A percentile compares a stretch with the other conserved stretches of the same genome.
Conservation (phyloP, 2,888 invertebrate species). For the Leptinotarsa peninsularis region DNA sequence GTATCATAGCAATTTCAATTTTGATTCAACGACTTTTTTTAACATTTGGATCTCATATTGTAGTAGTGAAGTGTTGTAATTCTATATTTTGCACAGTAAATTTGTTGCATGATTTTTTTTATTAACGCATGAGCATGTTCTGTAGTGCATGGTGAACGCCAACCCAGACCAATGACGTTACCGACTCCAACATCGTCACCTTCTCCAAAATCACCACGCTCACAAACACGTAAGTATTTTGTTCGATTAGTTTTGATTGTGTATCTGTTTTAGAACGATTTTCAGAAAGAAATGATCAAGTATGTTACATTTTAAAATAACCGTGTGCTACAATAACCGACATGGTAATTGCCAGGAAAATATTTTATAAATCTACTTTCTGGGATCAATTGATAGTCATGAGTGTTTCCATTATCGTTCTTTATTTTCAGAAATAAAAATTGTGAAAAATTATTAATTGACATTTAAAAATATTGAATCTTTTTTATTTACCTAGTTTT, state of each 20-base stretch:
- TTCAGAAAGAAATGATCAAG: constrained; percentile 8
- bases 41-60: not conserved
- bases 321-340: too few species aligned
- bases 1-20: too few species aligned
- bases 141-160: constrained; percentile 63
- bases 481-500: too few species aligned
- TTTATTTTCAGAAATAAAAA: too few species aligned
- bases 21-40: too few species aligned
- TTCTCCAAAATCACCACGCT: constrained; percentile 48
- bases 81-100: constrained; percentile 18
- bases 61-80: not conserved
- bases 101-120: constrained; percentile 52
- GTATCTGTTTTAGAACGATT: not conserved
- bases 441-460: too few species aligned
- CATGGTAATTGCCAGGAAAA: too few species aligned
- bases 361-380: too few species aligned
- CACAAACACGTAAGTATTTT: constrained; percentile 57
- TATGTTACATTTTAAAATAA: not conserved
- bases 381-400: too few species aligned
- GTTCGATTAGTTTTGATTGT: constrained; percentile 1
- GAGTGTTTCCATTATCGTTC: too few species aligned
- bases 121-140: constrained; percentile 62
- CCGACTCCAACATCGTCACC: constrained; percentile 44
- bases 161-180: constrained; percentile 52
- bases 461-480: too few species aligned